Conservation (phyloP, 2,113 vertebrate species). For the Pao palembangensis region DNA sequence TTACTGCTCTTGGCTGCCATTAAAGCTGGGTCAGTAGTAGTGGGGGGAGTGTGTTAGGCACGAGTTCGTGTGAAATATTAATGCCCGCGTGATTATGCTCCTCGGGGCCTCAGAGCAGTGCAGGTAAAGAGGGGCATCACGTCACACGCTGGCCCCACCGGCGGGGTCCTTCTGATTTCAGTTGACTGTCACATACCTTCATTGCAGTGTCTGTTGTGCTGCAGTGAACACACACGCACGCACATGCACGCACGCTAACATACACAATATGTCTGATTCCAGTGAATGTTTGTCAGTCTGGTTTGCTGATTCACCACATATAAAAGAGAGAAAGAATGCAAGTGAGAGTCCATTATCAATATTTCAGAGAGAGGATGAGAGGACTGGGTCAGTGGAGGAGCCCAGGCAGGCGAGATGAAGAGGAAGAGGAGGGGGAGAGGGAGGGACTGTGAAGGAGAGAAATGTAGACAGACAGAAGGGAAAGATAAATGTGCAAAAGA, state of each 20-base stretch:
- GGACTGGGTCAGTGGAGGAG: constrained; percentile 66
- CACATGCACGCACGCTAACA: constrained; percentile 6
- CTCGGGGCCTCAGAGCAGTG: constrained; percentile 13
- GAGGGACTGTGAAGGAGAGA: constrained; percentile 14
- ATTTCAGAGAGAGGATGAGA: constrained; percentile 56
- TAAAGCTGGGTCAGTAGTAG: constrained; percentile 53
- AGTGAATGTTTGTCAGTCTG: constrained; percentile 9
- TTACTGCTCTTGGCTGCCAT: constrained; percentile 32
- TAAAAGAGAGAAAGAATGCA: constrained; percentile 17
- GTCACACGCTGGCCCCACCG: constrained; percentile 17
- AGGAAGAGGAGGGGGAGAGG: constrained; percentile 19
- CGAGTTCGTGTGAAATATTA: constrained; percentile 61
- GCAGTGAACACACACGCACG: constrained; percentile 21
- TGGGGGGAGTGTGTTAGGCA: constrained; percentile 12
- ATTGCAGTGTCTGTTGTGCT: constrained; percentile 30
- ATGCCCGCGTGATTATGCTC: constrained; percentile 46
- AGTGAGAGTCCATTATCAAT: constrained; percentile 58
- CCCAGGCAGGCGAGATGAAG: constrained; percentile 11
- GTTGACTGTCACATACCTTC: constrained; percentile 18
- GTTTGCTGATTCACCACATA: constrained; percentile 43
- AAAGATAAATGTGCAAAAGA: constrained; percentile 10
- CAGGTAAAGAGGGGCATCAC: constrained; percentile 26
- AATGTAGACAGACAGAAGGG: not conserved
- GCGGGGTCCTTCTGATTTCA: constrained; percentile 11
- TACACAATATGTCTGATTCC: not conserved